phyloP scores from a whole-genome alignment of 2,888 invertebrate species.

The Trypoxylon attenuatum region DNA sequence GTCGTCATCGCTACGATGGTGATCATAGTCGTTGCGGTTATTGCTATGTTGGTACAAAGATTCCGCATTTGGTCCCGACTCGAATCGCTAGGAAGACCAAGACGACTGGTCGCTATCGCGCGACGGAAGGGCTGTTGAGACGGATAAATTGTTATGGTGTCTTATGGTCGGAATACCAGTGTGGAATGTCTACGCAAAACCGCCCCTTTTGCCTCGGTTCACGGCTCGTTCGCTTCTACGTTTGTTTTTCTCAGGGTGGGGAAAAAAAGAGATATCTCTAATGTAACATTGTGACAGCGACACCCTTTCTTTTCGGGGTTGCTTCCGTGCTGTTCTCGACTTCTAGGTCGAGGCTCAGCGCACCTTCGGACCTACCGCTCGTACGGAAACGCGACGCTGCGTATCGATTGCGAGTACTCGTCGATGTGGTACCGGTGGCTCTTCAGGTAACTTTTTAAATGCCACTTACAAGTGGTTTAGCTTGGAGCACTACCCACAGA shows the following conservation, averaged over 20 bases:
- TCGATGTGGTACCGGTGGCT: not conserved
- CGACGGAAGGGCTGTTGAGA: slow-evolving; percentile 23
- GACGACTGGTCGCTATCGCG: slow-evolving; percentile 14
- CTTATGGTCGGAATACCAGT: slow-evolving; percentile 44
- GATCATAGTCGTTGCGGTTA: slow-evolving; percentile 10
- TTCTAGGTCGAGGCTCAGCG: too few species aligned
- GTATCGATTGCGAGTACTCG: slow-evolving; percentile 1
- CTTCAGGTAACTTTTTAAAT: slow-evolving; percentile 18
- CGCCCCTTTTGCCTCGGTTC: slow-evolving; percentile 3
- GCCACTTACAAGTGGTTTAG: slow-evolving; percentile 1
- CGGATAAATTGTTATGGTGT: slow-evolving; percentile 52
- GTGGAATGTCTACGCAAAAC: slow-evolving; percentile 47
- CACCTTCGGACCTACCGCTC: too few species aligned
- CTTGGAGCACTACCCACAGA: slow-evolving; percentile 5
- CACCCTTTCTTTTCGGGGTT: not conserved
- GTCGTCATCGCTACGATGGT: slow-evolving; percentile 6
- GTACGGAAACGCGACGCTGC: too few species aligned
- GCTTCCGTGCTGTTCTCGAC: too few species aligned
- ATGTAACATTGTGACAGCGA: too few species aligned
- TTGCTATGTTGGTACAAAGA: too few species aligned
- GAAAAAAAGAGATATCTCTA: not conserved
- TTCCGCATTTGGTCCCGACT: slow-evolving; percentile 34
- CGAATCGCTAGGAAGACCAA: slow-evolving; percentile 22
- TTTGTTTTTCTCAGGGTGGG: too few species aligned
- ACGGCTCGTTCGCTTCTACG: too few species aligned